Percentiles rank a stretch among this genome's conserved stretches.
These are phyloP conservation scores for Synanthedon myopaeformis DNA, from an alignment of 2,888 invertebrate genomes.

Conservation along the genomic window DNA sequence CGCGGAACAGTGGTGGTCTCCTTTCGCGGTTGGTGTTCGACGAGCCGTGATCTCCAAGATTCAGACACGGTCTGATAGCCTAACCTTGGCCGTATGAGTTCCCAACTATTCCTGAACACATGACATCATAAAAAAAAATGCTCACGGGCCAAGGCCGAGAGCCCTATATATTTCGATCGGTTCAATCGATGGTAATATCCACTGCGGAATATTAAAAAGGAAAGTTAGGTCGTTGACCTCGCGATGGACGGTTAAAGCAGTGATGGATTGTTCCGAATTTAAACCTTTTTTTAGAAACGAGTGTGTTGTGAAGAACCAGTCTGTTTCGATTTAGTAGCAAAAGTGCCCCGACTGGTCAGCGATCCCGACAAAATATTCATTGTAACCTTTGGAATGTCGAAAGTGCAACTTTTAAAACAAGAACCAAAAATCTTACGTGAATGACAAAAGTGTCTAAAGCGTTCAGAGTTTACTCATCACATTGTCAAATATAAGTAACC, in stretches of 20 bases:
- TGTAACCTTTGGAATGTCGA: not conserved
- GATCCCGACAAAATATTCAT: not conserved
- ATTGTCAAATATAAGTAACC: too few relatives aligned
- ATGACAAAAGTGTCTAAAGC: too few relatives aligned
- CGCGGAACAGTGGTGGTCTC: constrained; percentile 28
- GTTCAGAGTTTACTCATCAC: too few relatives aligned
- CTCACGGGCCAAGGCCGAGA: constrained; percentile 42
- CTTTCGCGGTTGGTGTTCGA: constrained; percentile 48
- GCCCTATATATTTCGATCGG: constrained; percentile 44
- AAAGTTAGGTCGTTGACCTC: constrained; percentile 55
- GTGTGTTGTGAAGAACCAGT: constrained; percentile 31
- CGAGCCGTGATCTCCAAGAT: constrained; percentile 51
- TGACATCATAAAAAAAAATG: constrained; percentile 47
- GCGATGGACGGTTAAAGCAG: constrained; percentile 31
- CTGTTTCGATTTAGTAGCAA: constrained; percentile 23
- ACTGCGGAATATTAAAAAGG: constrained; percentile 49
- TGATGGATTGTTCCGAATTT: constrained; percentile 32
- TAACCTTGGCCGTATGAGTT: constrained; percentile 55
- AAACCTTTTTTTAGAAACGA: constrained; percentile 43
- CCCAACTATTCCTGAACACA: constrained; percentile 43
- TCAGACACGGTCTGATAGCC: constrained; percentile 54
- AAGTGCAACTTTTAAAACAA: constrained; percentile 14
- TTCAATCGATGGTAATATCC: constrained; percentile 20
- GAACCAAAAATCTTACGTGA: constrained; percentile 9
- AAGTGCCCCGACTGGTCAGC: constrained; percentile 8